These are phyloP conservation scores for Myiagra hebetior DNA, from an alignment of 2,113 vertebrate species.

Conservation along the genomic window DNA sequence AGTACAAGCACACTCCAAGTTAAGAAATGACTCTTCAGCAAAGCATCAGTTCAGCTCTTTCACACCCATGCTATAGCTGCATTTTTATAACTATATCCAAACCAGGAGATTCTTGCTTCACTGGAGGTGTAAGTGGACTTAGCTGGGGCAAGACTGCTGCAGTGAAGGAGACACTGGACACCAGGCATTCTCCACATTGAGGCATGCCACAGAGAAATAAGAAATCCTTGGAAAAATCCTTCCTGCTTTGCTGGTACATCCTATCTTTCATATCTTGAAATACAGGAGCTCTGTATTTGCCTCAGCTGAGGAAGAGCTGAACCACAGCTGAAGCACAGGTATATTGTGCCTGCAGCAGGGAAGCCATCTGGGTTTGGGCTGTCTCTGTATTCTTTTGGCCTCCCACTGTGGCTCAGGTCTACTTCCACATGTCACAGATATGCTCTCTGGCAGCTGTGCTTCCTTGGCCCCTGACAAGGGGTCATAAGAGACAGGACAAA, in stretches of 20 bases:
- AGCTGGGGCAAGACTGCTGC: not conserved
- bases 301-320: not conserved
- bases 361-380: not conserved
- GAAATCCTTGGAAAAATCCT: not conserved
- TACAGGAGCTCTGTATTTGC: not conserved
- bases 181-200: not conserved
- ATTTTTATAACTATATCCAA: not conserved
- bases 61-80: not conserved
- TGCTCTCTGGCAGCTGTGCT: not conserved
- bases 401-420: not conserved
- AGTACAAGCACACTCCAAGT: not conserved
- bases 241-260: not conserved
- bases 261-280: not conserved
- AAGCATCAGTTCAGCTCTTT: not conserved
- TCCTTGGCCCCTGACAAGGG: not conserved
- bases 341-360: not conserved
- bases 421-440: not conserved
- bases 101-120: not conserved
- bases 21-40: not conserved
- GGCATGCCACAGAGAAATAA: not conserved
- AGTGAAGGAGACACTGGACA: not conserved
- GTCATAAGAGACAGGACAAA: not conserved
- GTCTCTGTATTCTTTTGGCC: not conserved
- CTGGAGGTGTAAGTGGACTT: not conserved
- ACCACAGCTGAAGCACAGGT: not conserved